Evolutionary conservation across 2,797 vertebrate genomes (phyloP), one percentile per base, ranked within the genome.

Genomic region (Gallinago stenura): DNA sequence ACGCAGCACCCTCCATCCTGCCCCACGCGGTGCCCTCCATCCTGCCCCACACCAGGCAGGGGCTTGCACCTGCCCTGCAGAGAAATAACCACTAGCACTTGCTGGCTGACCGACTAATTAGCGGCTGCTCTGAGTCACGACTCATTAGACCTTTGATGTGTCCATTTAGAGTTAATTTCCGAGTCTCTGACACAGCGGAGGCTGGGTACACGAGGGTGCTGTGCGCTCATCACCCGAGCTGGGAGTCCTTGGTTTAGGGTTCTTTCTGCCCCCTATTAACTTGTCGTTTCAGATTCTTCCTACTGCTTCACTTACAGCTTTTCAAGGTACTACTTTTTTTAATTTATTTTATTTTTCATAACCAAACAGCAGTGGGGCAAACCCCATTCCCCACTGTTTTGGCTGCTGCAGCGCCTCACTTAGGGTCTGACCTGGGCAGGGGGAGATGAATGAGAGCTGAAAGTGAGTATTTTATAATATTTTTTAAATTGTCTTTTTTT

Each of bases 321-420:
- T 69, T 24, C 25, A 22, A 30, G 19, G 25, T 9, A 1, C 35
- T n/a, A 7, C n/a, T 25, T 12, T 13, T 10, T 11, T 37, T 37
- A 37, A 54, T 14, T 56, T 51, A 41, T 51, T 30, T 7, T 48
- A 17, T 64, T 53, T 51, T 33, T 15, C 28, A 14, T 15, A 30
- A 21, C 50, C n/a, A 25, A 25, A 18, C 4, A 8, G 5, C 51
- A 30, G 65, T 4, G 28, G 35, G n/a, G 46, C 48, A 46, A 31
- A 54, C 39, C 46, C 51, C 48, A 1, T 20, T 14, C 9, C 11
- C 22, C 37, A 6, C 0, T 2, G 31, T 35, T 48, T 35, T 0
- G 7, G 28, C 69, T 50, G 53, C 9, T 19, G 26, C 58, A 17
- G 79, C 8, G 1, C 24, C 48, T 64, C 31, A 1, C 15, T 5